These are phyloP conservation scores for Arenaria interpres DNA, from an alignment of 2,113 vertebrate genomes.

Conservation along the genomic window DNA sequence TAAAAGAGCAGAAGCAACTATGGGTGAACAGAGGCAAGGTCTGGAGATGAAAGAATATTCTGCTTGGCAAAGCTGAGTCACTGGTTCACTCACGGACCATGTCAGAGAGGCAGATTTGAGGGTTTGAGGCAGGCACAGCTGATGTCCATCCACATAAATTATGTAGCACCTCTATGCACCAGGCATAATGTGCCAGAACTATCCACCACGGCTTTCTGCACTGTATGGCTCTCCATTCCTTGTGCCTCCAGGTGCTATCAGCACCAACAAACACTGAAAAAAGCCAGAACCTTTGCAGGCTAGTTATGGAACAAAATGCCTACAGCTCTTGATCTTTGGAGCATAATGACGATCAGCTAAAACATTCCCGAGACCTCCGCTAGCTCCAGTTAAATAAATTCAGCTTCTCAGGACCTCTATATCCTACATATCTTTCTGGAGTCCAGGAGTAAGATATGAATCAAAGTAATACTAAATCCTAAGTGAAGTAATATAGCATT, in stretches of 20 bases:
- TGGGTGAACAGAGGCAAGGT: background rate
- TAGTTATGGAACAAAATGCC: background rate
- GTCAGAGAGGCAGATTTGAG: background rate
- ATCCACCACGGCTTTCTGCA: accelerated
- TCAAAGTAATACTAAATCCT: background rate
- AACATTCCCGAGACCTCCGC: accelerated
- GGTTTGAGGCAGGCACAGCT: background rate
- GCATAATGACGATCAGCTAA: background rate
- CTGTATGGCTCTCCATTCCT: background rate
- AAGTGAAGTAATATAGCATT: background rate
- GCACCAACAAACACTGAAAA: background rate
- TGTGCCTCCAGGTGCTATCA: background rate
- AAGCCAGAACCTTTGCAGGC: background rate
- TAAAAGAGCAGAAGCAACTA: background rate
- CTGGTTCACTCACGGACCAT: background rate
- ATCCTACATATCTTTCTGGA: background rate
- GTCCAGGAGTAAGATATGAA: background rate
- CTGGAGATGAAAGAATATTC: background rate
- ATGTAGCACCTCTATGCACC: accelerated
- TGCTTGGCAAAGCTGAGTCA: background rate
- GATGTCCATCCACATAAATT: background rate
- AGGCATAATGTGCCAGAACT: background rate
- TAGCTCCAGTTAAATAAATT: background rate
- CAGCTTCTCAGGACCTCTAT: background rate
- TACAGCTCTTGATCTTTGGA: background rate